Evolutionary conservation across 2,797 vertebrate species (phyloP), one percentile per base, ranked within the genome.

Genomic region (Gambelia wislizenii): DNA sequence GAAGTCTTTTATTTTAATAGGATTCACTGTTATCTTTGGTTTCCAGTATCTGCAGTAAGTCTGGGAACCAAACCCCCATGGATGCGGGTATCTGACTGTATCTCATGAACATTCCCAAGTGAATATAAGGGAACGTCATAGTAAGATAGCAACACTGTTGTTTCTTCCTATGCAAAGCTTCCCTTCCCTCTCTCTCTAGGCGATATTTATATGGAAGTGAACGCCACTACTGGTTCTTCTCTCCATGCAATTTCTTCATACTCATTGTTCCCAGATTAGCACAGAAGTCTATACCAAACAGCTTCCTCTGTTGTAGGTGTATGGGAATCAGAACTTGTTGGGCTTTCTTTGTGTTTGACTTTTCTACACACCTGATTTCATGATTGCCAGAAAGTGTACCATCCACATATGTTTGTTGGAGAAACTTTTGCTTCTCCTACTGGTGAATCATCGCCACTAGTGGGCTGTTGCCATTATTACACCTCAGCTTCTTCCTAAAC

Each of bases 381-480:
- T 49, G 22, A 56, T 47, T 77, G n/a, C 54, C 74, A 85, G 27
- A 76, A 54, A 39, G 39, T 59, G 69, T 52, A 18, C 42, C 27
- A 44, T 9, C n/a, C 1, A 2, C 44, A 5, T 25, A 54, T 67
- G 0, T 0, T 91, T 61, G 44, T 61, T 75, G 30, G 18, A 93
- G 33, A 89, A 91, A 83, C 78, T 91, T 69, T 77, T 91, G 56
- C 39, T 92, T 67, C 49, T 84, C 1, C 33, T 88, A 82, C 56
- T 69, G 64, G 85, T 92, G 39, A 59, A 27, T 61, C 7, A 42
- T 72, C 13, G 7, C 8, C 70, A 47, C 42, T 64, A n/a, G 42
- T 80, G 72, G 64, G 69, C 47, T 54, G 14, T 79, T 83, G 78
- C 75, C 47, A 27, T 59, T 44, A 70, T 86, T 61, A 54, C 33